These are phyloP conservation scores for Solenodon paradoxus DNA, from an alignment of 2,113 vertebrate genomes.

Conservation along the genomic window DNA sequence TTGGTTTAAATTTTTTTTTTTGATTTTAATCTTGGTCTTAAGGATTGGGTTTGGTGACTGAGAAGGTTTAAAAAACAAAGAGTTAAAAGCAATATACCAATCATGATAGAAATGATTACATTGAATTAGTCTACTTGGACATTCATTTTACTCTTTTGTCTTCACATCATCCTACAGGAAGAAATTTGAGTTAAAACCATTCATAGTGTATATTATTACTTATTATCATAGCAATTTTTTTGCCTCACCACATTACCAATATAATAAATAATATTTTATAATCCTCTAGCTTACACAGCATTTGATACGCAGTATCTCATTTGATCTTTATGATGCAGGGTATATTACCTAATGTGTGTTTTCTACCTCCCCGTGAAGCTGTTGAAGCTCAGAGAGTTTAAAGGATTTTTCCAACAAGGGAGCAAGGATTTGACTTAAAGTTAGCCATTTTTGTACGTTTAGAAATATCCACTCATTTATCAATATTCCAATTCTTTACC, in stretches of 20 bases:
- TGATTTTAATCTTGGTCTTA: not conserved
- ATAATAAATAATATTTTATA: not conserved
- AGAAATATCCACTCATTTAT: not conserved
- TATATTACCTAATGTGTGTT: not conserved
- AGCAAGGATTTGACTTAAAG: not conserved
- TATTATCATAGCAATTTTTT: not conserved
- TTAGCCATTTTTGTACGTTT: not conserved
- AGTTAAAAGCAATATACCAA: not conserved
- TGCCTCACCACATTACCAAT: not conserved
- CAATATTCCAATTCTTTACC: not conserved
- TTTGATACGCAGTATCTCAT: not conserved
- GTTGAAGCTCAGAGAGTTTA: not conserved
- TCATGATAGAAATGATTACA: not conserved
- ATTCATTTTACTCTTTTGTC: not conserved
- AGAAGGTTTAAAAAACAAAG: not conserved
- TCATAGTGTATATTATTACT: not conserved
- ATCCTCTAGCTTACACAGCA: not conserved
- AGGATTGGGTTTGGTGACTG: not conserved
- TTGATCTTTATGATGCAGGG: not conserved
- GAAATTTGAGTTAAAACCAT: not conserved
- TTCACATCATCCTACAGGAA: not conserved
- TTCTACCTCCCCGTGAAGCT: not conserved
- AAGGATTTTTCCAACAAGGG: not conserved
- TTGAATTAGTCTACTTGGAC: not conserved
- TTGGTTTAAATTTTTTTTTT: not conserved